These are phyloP conservation scores for Cecropterus lyciades DNA, from an alignment of 1,140 invertebrate genomes.

Conservation along the genomic window DNA sequence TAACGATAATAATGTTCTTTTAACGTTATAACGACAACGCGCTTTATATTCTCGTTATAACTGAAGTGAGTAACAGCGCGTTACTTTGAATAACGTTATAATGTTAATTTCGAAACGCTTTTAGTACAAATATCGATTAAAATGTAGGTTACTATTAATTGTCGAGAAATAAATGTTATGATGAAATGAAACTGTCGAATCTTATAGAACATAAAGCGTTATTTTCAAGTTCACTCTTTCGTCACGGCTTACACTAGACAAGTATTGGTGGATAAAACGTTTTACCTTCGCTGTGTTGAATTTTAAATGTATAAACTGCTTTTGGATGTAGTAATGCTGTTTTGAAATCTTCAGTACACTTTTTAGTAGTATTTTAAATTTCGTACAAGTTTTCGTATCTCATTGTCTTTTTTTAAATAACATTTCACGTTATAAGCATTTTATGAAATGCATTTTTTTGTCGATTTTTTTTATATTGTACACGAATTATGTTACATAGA, in stretches of 20 bases:
- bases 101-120: neutral
- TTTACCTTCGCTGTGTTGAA: constrained; percentile 35
- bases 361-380: no score
- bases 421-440: constrained; percentile 14
- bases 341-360: constrained; percentile 3
- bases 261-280: constrained; percentile 44
- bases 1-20: no score
- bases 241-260: constrained; percentile 18
- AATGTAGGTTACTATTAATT: no score
- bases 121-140: no score
- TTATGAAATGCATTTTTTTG: constrained; percentile 12
- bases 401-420: no score
- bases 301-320: constrained; percentile 35
- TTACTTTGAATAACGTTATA: no score
- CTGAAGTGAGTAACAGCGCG: no score
- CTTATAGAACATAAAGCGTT: neutral
- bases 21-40: no score
- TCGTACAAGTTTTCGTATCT: no score
- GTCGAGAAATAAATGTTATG: neutral
- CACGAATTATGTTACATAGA: no score
- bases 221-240: constrained; percentile 16
- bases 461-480: neutral
- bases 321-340: constrained; percentile 29
- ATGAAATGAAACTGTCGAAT: neutral
- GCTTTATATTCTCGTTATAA: no score